phyloP scores from a whole-genome alignment of 2,113 vertebrate genomes.

The Cyanoramphus novaezelandiae region DNA sequence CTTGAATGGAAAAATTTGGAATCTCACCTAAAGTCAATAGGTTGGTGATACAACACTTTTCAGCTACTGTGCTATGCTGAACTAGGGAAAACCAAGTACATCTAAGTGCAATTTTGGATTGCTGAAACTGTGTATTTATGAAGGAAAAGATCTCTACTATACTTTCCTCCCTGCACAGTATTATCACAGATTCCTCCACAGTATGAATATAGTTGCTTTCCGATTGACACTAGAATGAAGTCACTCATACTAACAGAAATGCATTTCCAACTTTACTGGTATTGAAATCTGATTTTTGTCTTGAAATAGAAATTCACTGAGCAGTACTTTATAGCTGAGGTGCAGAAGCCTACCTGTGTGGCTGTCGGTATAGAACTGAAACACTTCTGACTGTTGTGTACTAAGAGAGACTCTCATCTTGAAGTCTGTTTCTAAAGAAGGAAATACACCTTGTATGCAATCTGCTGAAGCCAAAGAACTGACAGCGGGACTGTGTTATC shows the following conservation, averaged over 20 bases:
- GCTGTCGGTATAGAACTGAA: not conserved
- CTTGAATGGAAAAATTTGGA: not conserved
- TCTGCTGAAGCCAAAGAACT: not conserved
- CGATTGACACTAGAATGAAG: not conserved
- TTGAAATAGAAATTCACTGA: not conserved
- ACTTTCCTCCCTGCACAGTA: not conserved
- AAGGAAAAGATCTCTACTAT: not conserved
- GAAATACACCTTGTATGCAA: not conserved
- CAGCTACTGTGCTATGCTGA: not conserved
- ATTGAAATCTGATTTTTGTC: not conserved
- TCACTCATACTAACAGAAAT: not conserved
- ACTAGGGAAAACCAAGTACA: not conserved
- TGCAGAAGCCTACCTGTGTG: not conserved
- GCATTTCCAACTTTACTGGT: not conserved
- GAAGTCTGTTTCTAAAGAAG: not conserved
- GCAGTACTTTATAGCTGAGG: not conserved
- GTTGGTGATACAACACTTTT: not conserved
- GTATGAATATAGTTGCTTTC: not conserved
- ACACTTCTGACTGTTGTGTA: not conserved
- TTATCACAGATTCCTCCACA: not conserved
- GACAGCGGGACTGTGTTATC: not conserved
- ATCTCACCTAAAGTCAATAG: not conserved
- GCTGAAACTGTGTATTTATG: not conserved
- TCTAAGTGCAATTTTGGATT: not conserved
- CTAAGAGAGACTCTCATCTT: not conserved